These are phyloP conservation scores for Ataeniobius toweri DNA, from an alignment of 2,797 vertebrate species.

Conservation along the genomic window DNA sequence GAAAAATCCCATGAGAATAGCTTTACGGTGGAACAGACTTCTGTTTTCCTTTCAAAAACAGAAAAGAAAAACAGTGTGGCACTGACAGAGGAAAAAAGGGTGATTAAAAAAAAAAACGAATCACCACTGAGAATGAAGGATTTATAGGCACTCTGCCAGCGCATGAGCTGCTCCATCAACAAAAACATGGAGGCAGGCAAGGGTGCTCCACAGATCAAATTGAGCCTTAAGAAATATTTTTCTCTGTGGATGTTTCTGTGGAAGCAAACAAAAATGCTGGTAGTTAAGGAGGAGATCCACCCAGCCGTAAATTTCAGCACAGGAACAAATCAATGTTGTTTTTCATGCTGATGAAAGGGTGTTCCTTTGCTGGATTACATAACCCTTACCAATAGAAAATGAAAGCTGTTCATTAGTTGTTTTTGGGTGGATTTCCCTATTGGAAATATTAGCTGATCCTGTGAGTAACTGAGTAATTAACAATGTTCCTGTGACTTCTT, in stretches of 20 bases:
- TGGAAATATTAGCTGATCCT: conserved; percentile 35
- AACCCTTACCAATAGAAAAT: conserved; percentile 34
- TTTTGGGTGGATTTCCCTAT: conserved; percentile 49
- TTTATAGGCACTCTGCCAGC: conserved; percentile 49
- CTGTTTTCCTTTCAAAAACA: conserved; percentile 15
- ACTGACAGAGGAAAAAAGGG: conserved; percentile 23
- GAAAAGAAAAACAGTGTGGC: conserved; percentile 23
- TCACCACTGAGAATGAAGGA: conserved; percentile 35
- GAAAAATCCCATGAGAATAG: conserved; percentile 13
- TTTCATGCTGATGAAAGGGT: conserved; percentile 45
- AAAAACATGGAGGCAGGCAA: conserved; percentile 26
- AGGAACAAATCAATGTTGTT: conserved; percentile 58
- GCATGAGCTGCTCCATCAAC: conserved; percentile 47
- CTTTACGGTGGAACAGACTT: conserved; percentile 13
- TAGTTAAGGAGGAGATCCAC: conserved; percentile 39
- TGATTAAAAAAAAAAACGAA: conserved; percentile 26
- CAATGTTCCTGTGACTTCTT: not conserved
- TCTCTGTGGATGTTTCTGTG: conserved; percentile 4
- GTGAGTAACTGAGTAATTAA: conserved; percentile 36
- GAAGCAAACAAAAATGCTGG: conserved; percentile 36
- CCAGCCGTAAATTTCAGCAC: conserved; percentile 30
- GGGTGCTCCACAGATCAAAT: conserved; percentile 38
- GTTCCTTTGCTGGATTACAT: conserved; percentile 57
- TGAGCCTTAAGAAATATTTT: conserved; percentile 48
- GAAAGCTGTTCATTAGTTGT: conserved; percentile 37